phyloP scores from a whole-genome alignment of 1,140 invertebrate genomes.

The Listronotus bonariensis region DNA sequence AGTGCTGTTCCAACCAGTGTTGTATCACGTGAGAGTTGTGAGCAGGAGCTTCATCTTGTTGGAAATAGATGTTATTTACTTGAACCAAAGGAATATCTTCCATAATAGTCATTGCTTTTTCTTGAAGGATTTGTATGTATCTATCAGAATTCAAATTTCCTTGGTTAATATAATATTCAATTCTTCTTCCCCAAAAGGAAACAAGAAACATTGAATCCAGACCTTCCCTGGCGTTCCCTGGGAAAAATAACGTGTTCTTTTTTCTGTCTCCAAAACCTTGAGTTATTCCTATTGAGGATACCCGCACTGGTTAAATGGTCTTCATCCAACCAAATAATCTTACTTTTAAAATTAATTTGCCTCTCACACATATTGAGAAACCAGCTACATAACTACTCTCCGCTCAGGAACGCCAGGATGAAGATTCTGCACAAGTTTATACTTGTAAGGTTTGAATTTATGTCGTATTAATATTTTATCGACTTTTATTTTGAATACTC shows the following conservation, averaged over 20 bases:
- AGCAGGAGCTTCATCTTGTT: constrained; percentile 10
- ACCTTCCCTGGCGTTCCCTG: not conserved
- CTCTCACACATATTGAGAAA: no score
- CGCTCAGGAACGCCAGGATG: not conserved
- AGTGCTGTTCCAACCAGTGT: no score
- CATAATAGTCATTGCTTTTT: not conserved
- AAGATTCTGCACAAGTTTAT: not conserved
- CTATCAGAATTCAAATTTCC: constrained; percentile 1
- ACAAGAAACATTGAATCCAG: not conserved
- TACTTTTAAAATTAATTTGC: no score
- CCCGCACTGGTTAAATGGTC: no score
- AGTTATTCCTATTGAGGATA: not conserved
- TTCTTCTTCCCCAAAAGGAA: constrained; percentile 3
- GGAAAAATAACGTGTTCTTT: not conserved
- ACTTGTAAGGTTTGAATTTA: constrained; percentile 7
- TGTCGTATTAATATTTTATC: not conserved
- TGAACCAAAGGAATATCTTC: constrained; percentile 8
- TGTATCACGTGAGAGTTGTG: constrained; percentile 5
- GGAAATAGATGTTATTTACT: constrained; percentile 4
- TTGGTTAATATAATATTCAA: not conserved
- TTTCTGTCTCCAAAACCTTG: constrained; percentile 1
- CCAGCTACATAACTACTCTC: not conserved
- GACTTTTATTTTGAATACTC: not conserved
- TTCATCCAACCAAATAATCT: no score
- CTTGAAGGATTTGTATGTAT: constrained; percentile 1